phyloP scores from a whole-genome alignment of 2,797 vertebrate genomes.

The Epinephelus awoara region DNA sequence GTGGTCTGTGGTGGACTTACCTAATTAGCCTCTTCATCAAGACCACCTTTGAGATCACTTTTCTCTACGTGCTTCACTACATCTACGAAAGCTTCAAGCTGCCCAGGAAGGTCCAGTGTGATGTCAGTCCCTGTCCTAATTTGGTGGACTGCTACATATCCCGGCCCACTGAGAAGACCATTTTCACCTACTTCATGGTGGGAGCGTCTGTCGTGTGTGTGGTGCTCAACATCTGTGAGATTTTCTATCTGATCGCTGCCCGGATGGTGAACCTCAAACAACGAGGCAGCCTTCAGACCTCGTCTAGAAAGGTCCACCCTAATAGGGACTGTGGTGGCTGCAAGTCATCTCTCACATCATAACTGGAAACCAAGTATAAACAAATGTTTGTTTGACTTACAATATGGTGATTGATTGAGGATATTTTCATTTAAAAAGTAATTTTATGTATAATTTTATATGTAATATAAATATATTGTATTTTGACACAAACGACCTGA shows the following conservation, averaged over 20 bases:
- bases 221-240: constrained; percentile 91
- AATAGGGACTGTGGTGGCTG: constrained; percentile 29
- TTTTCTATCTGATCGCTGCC: constrained; percentile 91
- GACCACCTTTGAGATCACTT: constrained; percentile 87
- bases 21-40: constrained; percentile 92
- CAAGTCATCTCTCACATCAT: constrained; percentile 13
- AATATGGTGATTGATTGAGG: neutral
- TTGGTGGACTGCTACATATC: constrained; percentile 92
- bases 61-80: constrained; percentile 91
- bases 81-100: constrained; percentile 91
- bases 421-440: constrained; percentile 5
- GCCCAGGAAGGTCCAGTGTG: constrained; percentile 90
- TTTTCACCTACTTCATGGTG: constrained; percentile 97
- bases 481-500: constrained; percentile 2
- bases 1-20: constrained; percentile 95
- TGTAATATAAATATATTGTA: neutral
- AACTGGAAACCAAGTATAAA: neutral
- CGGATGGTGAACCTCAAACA: constrained; percentile 70
- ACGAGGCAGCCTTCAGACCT: constrained; percentile 46
- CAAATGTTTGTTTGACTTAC: neutral
- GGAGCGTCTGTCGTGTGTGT: constrained; percentile 91
- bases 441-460: constrained; percentile 7
- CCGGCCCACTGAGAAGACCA: constrained; percentile 92
- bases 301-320: neutral
- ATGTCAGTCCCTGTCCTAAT: constrained; percentile 89